Evolutionary conservation across 2,888 invertebrate species (phyloP), one percentile per base, ranked within the genome.

Genomic region (Dusona sp.): DNA sequence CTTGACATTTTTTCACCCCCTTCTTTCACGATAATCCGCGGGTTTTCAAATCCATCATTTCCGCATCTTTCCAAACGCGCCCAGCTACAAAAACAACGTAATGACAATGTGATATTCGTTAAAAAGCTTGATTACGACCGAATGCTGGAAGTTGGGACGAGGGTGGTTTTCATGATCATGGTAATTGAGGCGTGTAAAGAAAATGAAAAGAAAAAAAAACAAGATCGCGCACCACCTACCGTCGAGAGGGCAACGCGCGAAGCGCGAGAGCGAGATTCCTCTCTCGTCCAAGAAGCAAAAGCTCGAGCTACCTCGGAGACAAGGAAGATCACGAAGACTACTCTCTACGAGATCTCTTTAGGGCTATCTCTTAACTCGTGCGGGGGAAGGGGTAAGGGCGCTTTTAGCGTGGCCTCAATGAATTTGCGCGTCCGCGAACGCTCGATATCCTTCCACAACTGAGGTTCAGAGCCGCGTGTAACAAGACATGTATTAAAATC

Each of bases 361-460:
- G 83, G 78, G 36, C 65, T 72, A 81, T 70, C 77, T 45, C 51
- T 78, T 67, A 67, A 67, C 78, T 51, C 67, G 78, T 51, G 78
- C 51, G 78, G 51, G 78, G 67, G 25, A 51, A 22, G 68, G 42
- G 75, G 75, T 13, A 33, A 48, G 73, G 64, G 54, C 57, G 73
- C 42, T 54, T 42, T 79, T 83, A 75, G 72, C 79, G 70, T 72
- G 42, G 75, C 84, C 81, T 68, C 78, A 84, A 87, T 87, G 87
- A 87, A 87, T 84, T 87, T 67, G 87, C 87, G 90, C 90, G 91
- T 91, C 90, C 92, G 93, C 90, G 91, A 93, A 92, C 90, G 88
- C 85, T 85, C 88, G 89, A 87, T 92, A 91, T 92, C 90, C 90
- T 89, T 89, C 88, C 86, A 80, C 89, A 89, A 93, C 93, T 93